Evolutionary conservation across 2,888 invertebrate genomes (phyloP).

Genomic region (Erebia ligea): DNA sequence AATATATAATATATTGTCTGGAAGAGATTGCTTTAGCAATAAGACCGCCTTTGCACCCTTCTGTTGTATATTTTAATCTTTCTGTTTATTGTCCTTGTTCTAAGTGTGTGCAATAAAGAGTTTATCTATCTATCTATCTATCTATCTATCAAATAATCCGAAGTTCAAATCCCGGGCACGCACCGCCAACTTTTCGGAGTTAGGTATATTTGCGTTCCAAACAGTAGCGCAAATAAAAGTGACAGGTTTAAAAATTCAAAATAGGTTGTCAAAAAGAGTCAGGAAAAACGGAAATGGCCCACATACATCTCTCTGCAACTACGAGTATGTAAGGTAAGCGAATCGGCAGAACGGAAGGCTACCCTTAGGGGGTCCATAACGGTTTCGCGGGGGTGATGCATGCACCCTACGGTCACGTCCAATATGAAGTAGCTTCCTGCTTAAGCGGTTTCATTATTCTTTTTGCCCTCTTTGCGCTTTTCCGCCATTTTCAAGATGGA

Average conservation of each 20-base stretch:
- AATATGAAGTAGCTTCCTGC: conserved; percentile 78
- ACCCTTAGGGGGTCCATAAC: conserved; percentile 76
- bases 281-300: conserved; percentile 36
- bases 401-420: conserved; percentile 81
- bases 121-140: too few species aligned
- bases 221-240: too few species aligned
- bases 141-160: too few species aligned
- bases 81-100: too few species aligned
- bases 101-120: too few species aligned
- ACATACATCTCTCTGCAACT: conserved; percentile 39
- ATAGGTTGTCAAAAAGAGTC: conserved; percentile 30
- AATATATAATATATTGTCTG: too few species aligned
- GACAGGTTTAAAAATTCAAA: conserved; percentile 14
- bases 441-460: conserved; percentile 78
- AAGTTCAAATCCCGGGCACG: too few species aligned
- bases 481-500: conserved; percentile 32
- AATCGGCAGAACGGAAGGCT: conserved; percentile 45
- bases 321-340: conserved; percentile 44
- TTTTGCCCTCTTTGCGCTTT: conserved; percentile 51
- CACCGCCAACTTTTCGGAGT: too few species aligned
- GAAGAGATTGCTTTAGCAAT: too few species aligned
- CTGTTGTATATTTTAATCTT: too few species aligned
- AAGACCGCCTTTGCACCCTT: too few species aligned
- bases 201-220: too few species aligned
- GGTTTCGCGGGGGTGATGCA: conserved; percentile 70